Conservation (phyloP, 2,888 invertebrate species). For the Eupelmus urozonus region DNA sequence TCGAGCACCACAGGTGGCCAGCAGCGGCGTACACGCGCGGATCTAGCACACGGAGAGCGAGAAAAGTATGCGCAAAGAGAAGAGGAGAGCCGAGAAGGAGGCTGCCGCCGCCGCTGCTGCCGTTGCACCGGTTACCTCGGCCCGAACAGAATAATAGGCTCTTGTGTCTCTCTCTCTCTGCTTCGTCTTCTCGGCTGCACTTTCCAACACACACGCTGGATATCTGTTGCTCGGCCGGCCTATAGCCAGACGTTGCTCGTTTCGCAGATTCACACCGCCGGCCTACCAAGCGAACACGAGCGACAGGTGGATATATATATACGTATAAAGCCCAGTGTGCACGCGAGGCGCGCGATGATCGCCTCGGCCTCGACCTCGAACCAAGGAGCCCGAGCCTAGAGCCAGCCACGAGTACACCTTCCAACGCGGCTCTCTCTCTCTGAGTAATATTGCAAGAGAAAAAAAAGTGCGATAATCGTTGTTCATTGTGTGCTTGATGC, state of each 20-base stretch:
- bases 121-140: no score
- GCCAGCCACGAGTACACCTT: background rate
- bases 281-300: no score
- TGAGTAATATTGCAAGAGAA: background rate
- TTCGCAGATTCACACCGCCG: no score
- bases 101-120: background rate
- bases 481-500: conserved; percentile 23
- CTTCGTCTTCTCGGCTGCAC: background rate
- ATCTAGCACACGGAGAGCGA: background rate
- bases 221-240: no score
- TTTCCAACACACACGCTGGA: no score
- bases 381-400: background rate
- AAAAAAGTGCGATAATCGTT: background rate
- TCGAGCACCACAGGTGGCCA: background rate
- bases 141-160: background rate
- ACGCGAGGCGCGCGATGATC: no score
- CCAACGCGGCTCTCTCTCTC: background rate
- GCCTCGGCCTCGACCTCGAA: background rate
- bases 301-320: no score
- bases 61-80: background rate
- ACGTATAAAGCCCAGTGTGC: no score
- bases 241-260: no score
- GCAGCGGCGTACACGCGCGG: background rate
- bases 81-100: background rate
- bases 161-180: background rate